Evolutionary conservation across 2,113 vertebrate genomes (phyloP), one percentile per base, ranked within the genome.

Genomic region (Eleginops maclovinus): DNA sequence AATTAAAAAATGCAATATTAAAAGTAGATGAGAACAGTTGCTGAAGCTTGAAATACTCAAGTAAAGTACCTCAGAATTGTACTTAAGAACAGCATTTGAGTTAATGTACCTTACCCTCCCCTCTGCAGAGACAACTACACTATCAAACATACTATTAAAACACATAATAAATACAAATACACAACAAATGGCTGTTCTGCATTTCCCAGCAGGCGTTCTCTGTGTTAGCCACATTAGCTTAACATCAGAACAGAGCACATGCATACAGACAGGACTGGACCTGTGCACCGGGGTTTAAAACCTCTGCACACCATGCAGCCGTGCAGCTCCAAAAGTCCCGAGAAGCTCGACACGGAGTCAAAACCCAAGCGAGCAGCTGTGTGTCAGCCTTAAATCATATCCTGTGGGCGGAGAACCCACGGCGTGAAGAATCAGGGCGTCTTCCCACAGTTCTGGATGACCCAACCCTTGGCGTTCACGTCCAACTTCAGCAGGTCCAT

Each of bases 401-500:
- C 16, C 19, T 6, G 46, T 22, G n/a, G 56, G 49, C 9, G 2
- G 4, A 2, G 28, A 44, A 9, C 43, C 44, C 49, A 14, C 54
- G 3, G 1, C 0, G 3, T 0, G 1, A 4, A 0, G 2, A 1
- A 1, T 91, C 81, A 90, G 0, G 83, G 53, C 0, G 67, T 3
- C 7, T 77, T 91, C 4, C 44, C 49, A 5, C 79, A 79, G 76
- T 92, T 91, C 54, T 91, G 86, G 7, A 84, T 77, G 69, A 94
- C 83, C 94, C 93, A 94, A 66, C 88, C 43, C 1, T 58, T 76
- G 54, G 87, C 91, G 28, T 93, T 87, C 17, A 93, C 36, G 1
- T 95, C 92, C 4, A 95, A 41, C 26, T 93, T 89, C 16, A 95
- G 85, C 49, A 93, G 83, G 58, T 93, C 59, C 89, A 92, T 91